These are phyloP conservation scores for Amiota communis DNA, from an alignment of 2,888 invertebrate genomes.

Conservation along the genomic window DNA sequence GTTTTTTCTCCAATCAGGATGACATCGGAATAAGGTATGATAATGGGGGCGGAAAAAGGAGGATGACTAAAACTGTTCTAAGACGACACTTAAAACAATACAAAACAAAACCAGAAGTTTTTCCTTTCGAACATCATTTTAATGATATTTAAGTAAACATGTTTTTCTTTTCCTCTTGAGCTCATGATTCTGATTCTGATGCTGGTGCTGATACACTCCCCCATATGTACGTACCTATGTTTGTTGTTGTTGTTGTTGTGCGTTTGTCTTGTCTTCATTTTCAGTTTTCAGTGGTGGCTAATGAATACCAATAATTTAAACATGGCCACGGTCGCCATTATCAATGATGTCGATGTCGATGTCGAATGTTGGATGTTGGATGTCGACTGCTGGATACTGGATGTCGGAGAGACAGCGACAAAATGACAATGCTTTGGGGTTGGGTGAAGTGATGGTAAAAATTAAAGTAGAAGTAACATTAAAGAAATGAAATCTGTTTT, in stretches of 20 bases:
- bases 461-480: neutral
- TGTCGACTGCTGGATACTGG: neutral
- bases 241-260: too few species aligned
- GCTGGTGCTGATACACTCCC: too few species aligned
- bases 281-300: conserved; percentile 11
- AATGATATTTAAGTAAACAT: conserved; percentile 5
- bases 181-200: too few species aligned
- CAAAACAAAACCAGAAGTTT: too few species aligned
- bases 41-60: neutral
- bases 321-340: conserved; percentile 1
- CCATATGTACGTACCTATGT: too few species aligned
- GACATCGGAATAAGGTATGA: neutral
- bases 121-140: conserved; percentile 2
- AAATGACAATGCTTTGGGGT: neutral
- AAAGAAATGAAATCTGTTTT: conserved; percentile 12
- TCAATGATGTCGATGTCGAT: neutral
- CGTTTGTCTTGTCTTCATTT: neutral
- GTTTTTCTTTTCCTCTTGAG: too few species aligned
- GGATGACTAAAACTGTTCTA: neutral
- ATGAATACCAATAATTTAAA: conserved; percentile 26
- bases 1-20: too few species aligned
- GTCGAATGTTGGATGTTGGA: neutral
- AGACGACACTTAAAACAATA: too few species aligned
- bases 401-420: neutral
- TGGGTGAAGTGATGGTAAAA: too few species aligned